phyloP scores from a whole-genome alignment of 2,797 vertebrate genomes.

The Etheostoma perlongum region DNA sequence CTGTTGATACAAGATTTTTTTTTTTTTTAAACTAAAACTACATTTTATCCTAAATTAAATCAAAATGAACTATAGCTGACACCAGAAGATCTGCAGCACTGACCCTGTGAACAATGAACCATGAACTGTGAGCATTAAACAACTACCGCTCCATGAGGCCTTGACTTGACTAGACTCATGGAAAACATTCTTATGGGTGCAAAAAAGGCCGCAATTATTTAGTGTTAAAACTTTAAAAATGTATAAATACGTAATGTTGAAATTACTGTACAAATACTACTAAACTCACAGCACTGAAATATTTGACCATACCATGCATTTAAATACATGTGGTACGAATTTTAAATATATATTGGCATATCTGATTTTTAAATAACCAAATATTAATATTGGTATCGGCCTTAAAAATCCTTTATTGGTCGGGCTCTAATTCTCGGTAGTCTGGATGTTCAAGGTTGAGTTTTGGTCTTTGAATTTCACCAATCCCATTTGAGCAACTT shows the following conservation, averaged over 20 bases:
- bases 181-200: no score
- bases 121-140: not conserved
- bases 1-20: not conserved
- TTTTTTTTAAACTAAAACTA: not conserved
- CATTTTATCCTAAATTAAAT: no score
- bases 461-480: not conserved
- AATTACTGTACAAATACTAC: not conserved
- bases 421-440: not conserved
- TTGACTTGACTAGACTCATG: no score
- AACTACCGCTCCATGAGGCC: no score
- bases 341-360: no score
- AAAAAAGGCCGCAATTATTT: no score
- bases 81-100: not conserved
- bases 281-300: not conserved
- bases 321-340: not conserved
- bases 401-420: no score
- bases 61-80: not conserved
- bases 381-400: no score
- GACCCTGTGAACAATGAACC: not conserved
- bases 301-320: not conserved
- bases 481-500: not conserved
- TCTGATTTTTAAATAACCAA: no score
- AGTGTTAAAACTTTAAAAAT: no score
- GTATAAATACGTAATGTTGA: not conserved
- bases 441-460: not conserved